Conservation (phyloP, 2,113 vertebrate genomes). For the Phalacrocorax pelagicus region DNA sequence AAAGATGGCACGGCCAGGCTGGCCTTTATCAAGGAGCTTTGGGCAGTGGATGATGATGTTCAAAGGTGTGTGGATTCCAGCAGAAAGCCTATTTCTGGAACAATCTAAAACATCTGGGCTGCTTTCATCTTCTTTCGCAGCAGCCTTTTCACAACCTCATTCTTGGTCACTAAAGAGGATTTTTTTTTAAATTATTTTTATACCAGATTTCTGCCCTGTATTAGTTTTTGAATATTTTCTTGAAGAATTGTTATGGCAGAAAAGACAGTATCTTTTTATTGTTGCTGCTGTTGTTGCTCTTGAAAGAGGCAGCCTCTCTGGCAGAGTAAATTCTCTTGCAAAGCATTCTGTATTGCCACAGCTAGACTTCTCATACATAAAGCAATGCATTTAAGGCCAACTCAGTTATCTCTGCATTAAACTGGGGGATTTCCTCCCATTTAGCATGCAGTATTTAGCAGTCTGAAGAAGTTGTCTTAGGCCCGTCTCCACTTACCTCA, state of each 20-base stretch:
- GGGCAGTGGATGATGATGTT: not conserved
- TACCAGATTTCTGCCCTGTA: not conserved
- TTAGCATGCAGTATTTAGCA: not conserved
- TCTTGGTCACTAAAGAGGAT: not conserved
- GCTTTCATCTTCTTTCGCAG: not conserved
- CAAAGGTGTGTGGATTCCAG: not conserved
- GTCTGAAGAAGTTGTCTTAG: not conserved
- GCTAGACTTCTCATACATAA: not conserved
- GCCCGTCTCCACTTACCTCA: not conserved
- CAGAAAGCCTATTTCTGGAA: not conserved
- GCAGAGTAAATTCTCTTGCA: not conserved
- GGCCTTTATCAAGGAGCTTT: not conserved
- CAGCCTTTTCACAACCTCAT: not conserved
- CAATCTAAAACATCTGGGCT: not conserved
- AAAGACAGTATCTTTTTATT: not conserved
- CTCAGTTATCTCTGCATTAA: not conserved
- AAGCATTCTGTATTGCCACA: not conserved
- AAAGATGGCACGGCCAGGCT: not conserved
- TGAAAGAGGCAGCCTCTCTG: not conserved
- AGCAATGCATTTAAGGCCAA: not conserved
- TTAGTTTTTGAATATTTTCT: not conserved
- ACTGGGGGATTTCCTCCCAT: not conserved
- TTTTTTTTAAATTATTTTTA: not conserved
- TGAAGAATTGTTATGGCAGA: not conserved
- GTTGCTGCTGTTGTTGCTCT: not conserved